phyloP scores from a whole-genome alignment of 2,797 vertebrate genomes.

The Sebastes vulpes region DNA sequence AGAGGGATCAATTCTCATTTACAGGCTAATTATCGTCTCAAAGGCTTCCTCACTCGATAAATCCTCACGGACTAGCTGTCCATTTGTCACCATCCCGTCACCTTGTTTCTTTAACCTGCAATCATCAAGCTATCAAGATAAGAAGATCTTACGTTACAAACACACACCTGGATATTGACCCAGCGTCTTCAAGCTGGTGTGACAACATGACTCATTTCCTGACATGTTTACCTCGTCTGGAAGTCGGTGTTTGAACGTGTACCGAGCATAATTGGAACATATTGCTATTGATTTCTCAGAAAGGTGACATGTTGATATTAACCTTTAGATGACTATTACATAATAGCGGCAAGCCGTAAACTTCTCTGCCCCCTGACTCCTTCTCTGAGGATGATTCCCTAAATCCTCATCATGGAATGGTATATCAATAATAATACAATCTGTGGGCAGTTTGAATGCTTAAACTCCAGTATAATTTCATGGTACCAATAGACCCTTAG shows the following conservation, averaged over 20 bases:
- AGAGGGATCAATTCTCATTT: constrained; percentile 73
- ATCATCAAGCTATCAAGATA: constrained; percentile 57
- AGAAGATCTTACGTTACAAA: constrained; percentile 43
- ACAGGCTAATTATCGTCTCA: constrained; percentile 65
- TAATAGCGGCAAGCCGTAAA: not conserved
- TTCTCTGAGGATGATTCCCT: not conserved
- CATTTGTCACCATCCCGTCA: constrained; percentile 37
- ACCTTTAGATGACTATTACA: constrained; percentile 28
- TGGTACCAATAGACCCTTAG: not conserved
- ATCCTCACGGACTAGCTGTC: constrained; percentile 31
- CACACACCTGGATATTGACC: constrained; percentile 43
- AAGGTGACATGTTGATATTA: constrained; percentile 21
- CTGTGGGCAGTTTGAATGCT: not conserved
- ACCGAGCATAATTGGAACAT: constrained; percentile 4
- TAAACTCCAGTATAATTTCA: not conserved
- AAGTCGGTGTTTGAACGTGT: constrained; percentile 12
- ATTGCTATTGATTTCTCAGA: constrained; percentile 48
- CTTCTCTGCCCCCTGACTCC: not conserved
- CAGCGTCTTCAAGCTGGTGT: not conserved
- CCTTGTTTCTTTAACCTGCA: constrained; percentile 36
- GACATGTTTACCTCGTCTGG: constrained; percentile 13
- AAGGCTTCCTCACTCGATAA: constrained; percentile 43
- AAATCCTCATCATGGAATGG: not conserved
- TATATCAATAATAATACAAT: not conserved
- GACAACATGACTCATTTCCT: constrained; percentile 47